Conservation (phyloP, 2,888 invertebrate genomes). For the Petrolisthes manimaculis region DNA sequence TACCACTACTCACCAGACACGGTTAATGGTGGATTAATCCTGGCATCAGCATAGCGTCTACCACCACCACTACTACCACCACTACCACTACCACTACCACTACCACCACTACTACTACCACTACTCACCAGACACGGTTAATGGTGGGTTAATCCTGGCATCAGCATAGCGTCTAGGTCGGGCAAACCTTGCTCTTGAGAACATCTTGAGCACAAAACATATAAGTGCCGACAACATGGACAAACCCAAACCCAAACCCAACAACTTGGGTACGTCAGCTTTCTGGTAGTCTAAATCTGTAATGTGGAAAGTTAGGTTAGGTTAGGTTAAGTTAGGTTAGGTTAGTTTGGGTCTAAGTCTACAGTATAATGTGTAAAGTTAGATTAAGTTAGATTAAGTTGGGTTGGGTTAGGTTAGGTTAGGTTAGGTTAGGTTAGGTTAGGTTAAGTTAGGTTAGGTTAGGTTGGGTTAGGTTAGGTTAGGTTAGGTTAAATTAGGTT, state of each 20-base stretch:
- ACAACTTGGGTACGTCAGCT: slow-evolving; percentile 83
- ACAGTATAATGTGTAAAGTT: no score
- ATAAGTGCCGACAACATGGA: slow-evolving; percentile 87
- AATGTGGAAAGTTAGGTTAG: no score
- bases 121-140: slow-evolving; percentile 83
- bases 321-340: no score
- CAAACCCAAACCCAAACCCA: slow-evolving; percentile 87
- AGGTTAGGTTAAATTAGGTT: no score
- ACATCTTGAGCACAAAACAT: slow-evolving; percentile 89
- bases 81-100: no score
- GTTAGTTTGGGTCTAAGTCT: no score
- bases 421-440: no score
- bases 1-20: slow-evolving; percentile 87
- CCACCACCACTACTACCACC: no score
- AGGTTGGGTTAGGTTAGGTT: no score
- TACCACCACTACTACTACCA: no score
- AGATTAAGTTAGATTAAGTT: no score
- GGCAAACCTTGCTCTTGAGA: slow-evolving; percentile 77
- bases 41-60: slow-evolving; percentile 86
- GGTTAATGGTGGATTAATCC: slow-evolving; percentile 85
- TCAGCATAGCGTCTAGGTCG: slow-evolving; percentile 81
- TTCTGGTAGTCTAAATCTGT: slow-evolving; percentile 52
- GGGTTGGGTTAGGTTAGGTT: not conserved
- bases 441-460: no score
- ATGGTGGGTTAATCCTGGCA: slow-evolving; percentile 86